phyloP scores from a whole-genome alignment of 2,797 vertebrate genomes.

The Tokudaia muenninki region DNA sequence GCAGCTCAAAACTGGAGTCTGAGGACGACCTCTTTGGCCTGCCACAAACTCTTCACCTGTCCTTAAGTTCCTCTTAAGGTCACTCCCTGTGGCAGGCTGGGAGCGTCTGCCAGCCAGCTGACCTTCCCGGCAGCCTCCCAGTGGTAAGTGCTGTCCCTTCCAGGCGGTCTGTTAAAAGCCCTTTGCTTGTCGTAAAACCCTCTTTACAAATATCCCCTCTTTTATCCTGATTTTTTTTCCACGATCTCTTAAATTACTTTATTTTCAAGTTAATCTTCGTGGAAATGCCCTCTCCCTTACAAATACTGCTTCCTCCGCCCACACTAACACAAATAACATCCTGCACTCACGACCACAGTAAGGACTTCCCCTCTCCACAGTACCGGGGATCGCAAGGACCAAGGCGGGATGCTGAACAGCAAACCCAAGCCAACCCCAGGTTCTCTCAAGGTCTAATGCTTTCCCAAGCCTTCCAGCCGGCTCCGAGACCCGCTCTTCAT shows the following conservation, averaged over 20 bases:
- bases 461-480: not conserved
- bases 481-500: not conserved
- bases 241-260: not conserved
- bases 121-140: not conserved
- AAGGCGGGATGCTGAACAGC: not conserved
- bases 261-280: slow-evolving; percentile 23
- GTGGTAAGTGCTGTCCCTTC: not conserved
- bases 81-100: not conserved
- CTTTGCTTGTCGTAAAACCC: not conserved
- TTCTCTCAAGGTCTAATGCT: slow-evolving; percentile 2
- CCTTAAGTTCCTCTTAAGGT: not conserved
- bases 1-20: not conserved
- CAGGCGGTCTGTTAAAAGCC: not conserved
- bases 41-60: not conserved
- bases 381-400: not conserved
- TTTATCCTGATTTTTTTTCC: not conserved
- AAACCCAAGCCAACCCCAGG: not conserved
- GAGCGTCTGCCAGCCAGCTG: not conserved
- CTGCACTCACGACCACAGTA: not conserved
- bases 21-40: not conserved
- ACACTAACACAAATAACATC: not conserved
- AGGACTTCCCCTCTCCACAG: not conserved
- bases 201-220: not conserved
- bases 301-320: not conserved
- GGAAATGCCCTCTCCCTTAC: slow-evolving; percentile 34